Conservation (phyloP, 2,888 invertebrate species). For the Agriopis aurantiaria region DNA sequence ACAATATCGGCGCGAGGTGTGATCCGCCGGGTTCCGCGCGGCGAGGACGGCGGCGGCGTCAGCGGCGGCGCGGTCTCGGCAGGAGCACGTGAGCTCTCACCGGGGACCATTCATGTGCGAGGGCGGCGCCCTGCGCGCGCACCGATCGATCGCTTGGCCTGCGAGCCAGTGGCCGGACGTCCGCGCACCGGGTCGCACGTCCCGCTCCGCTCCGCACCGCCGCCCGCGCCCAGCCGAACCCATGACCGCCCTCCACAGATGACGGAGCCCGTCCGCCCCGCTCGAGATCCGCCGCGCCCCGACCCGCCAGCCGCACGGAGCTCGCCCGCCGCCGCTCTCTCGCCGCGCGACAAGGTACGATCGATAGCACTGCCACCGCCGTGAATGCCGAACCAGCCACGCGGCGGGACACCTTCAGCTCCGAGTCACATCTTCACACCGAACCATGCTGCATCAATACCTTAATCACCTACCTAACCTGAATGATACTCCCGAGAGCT, state of each 20-base stretch:
- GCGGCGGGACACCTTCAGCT: constrained; percentile 36
- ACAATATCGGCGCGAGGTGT: constrained; percentile 35
- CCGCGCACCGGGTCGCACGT: constrained; percentile 75
- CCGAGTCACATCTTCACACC: constrained; percentile 9
- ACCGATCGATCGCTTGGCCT: constrained; percentile 69
- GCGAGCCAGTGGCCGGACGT: constrained; percentile 78
- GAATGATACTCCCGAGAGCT: not conserved
- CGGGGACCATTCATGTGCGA: constrained; percentile 80
- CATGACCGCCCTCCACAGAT: constrained; percentile 83
- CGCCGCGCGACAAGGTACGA: constrained; percentile 75
- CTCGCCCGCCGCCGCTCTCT: constrained; percentile 59
- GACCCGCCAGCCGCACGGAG: constrained; percentile 66
- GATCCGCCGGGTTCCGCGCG: constrained; percentile 17
- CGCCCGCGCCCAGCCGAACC: constrained; percentile 61
- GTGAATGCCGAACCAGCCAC: constrained; percentile 57
- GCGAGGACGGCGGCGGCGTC: constrained; percentile 17
- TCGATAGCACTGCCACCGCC: constrained; percentile 64
- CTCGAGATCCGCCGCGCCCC: constrained; percentile 68
- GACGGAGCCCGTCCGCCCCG: constrained; percentile 84
- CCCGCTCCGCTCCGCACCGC: constrained; percentile 57
- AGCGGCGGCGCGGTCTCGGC: constrained; percentile 47
- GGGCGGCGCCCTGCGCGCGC: constrained; percentile 81
- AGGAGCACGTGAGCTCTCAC: constrained; percentile 81
- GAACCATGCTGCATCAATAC: not conserved
- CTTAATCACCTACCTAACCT: not conserved